A percentile compares a stretch with the other conserved stretches of the same genome.
Evolutionary conservation across 2,113 vertebrate genomes (phyloP).

Genomic region (Lanius collurio): DNA sequence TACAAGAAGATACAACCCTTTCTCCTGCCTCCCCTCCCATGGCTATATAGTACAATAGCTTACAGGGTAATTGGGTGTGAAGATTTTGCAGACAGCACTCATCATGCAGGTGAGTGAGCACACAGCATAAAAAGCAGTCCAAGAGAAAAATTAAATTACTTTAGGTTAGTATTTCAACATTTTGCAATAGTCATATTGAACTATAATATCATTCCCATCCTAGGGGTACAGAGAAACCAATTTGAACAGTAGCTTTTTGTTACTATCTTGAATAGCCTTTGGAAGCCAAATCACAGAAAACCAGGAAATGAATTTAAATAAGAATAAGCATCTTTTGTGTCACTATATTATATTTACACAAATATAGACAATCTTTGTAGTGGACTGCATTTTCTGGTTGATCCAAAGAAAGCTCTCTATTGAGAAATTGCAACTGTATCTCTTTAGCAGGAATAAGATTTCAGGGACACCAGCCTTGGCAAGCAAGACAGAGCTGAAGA

Average conservation of each 20-base stretch:
- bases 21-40: not conserved
- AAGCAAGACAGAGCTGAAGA: not conserved
- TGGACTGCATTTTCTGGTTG: not conserved
- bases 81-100: slow-evolving; percentile 20
- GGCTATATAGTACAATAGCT: not conserved
- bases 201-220: not conserved
- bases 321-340: not conserved
- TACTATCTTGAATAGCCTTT: slow-evolving; percentile 25
- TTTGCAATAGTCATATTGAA: not conserved
- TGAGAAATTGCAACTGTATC: not conserved
- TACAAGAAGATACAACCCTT: not conserved
- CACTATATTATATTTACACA: not conserved
- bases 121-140: not conserved
- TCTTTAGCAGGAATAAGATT: not conserved
- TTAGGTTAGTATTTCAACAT: not conserved
- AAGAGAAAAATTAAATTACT: not conserved
- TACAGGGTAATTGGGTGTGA: not conserved
- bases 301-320: not conserved
- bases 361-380: not conserved
- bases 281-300: not conserved
- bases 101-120: not conserved
- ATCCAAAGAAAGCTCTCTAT: not conserved
- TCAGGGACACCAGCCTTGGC: not conserved
- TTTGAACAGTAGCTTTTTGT: slow-evolving; percentile 38
- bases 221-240: not conserved